Conservation (phyloP, 2,113 vertebrate genomes). For the Oostethus manadensis region DNA sequence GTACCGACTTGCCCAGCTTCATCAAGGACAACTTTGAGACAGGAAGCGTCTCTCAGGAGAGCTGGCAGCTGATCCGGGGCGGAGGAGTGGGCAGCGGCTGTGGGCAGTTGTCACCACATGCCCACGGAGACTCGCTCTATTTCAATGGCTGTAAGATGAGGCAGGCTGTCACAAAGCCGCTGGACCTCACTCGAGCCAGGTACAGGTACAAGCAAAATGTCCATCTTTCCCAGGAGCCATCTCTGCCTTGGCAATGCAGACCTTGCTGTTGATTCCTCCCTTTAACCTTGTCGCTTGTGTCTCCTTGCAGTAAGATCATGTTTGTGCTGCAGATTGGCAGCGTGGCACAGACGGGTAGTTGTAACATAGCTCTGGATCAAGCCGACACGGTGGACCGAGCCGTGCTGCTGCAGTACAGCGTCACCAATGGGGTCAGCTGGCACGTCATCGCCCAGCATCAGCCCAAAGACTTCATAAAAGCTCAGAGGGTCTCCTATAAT, state of each 20-base stretch:
- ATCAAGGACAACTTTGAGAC: slow-evolving; percentile 99
- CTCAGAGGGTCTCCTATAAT: slow-evolving; percentile 96
- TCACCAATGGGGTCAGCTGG: slow-evolving; percentile 96
- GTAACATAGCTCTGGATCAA: slow-evolving; percentile 88
- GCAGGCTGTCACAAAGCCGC: slow-evolving; percentile 90
- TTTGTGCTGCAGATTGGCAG: slow-evolving; percentile 99
- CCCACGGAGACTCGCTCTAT: slow-evolving; percentile 95
- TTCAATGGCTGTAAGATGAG: slow-evolving; percentile 95
- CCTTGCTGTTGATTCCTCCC: neutral
- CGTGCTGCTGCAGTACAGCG: slow-evolving; percentile 92
- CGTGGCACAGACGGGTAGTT: slow-evolving; percentile 90
- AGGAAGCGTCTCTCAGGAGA: slow-evolving; percentile 84
- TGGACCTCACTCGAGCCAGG: slow-evolving; percentile 97
- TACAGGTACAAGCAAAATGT: slow-evolving; percentile 65
- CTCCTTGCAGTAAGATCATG: slow-evolving; percentile 91
- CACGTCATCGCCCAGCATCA: slow-evolving; percentile 97
- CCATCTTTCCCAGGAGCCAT: neutral
- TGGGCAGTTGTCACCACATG: slow-evolving; percentile 92
- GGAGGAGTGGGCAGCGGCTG: slow-evolving; percentile 92
- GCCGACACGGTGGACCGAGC: slow-evolving; percentile 88
- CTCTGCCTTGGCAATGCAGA: too few species aligned
- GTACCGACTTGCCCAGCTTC: slow-evolving; percentile 87
- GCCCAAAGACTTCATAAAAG: slow-evolving; percentile 96
- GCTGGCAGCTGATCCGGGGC: slow-evolving; percentile 94
- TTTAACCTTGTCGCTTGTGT: slow-evolving; percentile 18